phyloP scores from a whole-genome alignment of 2,113 vertebrate species.

The Tyto alba region DNA sequence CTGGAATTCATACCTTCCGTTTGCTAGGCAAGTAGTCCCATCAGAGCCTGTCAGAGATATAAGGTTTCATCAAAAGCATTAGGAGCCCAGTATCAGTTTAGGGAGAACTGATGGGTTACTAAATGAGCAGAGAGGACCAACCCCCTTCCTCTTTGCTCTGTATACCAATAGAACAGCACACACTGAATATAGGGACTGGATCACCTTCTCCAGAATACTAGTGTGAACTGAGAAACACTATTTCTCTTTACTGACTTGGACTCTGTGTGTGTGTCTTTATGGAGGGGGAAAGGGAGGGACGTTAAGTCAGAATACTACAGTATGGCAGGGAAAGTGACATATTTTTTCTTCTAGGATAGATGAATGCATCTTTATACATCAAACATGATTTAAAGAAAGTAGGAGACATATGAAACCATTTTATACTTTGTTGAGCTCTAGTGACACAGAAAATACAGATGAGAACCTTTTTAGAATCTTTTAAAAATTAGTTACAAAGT shows the following conservation, averaged over 20 bases:
- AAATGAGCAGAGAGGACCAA: not conserved
- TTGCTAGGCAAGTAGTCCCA: not conserved
- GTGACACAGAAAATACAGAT: not conserved
- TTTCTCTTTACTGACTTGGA: not conserved
- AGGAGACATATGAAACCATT: not conserved
- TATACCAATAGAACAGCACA: not conserved
- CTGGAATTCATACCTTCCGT: not conserved
- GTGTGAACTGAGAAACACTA: not conserved
- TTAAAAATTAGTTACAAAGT: not conserved
- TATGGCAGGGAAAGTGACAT: not conserved
- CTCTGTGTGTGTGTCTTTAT: not conserved
- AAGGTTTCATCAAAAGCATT: not conserved
- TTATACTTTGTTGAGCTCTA: not conserved
- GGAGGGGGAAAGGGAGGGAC: accelerated
- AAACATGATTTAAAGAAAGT: not conserved
- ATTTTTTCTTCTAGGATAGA: not conserved
- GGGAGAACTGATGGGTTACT: not conserved
- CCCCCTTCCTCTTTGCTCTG: not conserved
- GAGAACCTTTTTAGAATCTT: not conserved
- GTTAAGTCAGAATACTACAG: not conserved
- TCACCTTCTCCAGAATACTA: not conserved
- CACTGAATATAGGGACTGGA: not conserved
- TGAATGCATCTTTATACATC: not conserved
- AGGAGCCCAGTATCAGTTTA: not conserved
- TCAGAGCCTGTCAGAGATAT: not conserved